Evolutionary conservation across 2,888 invertebrate species (phyloP).

Genomic region (Lycaena phlaeas): DNA sequence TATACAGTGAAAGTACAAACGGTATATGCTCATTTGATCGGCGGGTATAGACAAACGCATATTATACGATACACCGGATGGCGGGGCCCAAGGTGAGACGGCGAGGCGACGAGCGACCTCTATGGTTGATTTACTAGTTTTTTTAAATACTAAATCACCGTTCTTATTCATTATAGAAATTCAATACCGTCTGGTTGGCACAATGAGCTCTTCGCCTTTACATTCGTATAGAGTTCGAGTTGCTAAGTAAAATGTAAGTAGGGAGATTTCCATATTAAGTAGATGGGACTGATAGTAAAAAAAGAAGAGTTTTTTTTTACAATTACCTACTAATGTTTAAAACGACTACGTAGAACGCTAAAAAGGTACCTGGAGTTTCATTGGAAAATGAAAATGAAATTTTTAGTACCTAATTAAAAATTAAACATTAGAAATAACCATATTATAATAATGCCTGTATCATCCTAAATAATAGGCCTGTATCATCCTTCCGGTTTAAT

Average conservation of each 20-base stretch:
- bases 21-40: conserved; percentile 18
- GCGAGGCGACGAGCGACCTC: conserved; percentile 57
- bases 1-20: conserved; percentile 38
- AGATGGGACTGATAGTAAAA: too few species aligned
- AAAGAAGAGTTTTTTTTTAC: too few species aligned
- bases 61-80: conserved; percentile 36
- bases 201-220: conserved; percentile 27
- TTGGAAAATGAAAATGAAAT: too few species aligned
- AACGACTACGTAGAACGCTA: too few species aligned
- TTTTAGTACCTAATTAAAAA: too few species aligned
- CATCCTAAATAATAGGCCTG: too few species aligned
- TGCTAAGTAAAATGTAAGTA: background rate
- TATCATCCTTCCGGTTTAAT: too few species aligned
- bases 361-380: too few species aligned
- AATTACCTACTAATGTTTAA: too few species aligned
- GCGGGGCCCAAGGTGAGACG: conserved; percentile 56
- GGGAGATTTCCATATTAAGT: background rate
- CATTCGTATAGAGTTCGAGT: too few species aligned
- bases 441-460: too few species aligned
- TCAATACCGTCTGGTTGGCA: conserved; percentile 49
- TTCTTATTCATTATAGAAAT: conserved; percentile 43
- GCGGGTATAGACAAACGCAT: conserved; percentile 26
- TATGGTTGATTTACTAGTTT: conserved; percentile 49
- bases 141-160: conserved; percentile 44
- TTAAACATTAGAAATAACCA: too few species aligned